Conservation (phyloP, 2,797 vertebrate species). For the Lepilemur septentrionalis region DNA sequence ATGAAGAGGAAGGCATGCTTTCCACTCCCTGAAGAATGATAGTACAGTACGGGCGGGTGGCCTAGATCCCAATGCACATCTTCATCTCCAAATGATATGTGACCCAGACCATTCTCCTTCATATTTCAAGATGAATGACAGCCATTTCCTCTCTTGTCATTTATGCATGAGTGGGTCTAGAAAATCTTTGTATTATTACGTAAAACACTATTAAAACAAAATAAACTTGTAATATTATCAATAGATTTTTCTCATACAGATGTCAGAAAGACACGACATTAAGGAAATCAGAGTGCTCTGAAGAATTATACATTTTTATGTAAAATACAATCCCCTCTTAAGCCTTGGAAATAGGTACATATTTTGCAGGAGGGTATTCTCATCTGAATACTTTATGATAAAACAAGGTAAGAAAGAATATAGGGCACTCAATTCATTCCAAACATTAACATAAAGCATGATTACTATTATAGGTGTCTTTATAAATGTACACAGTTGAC, state of each 20-base stretch:
- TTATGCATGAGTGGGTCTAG: not conserved
- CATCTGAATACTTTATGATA: not conserved
- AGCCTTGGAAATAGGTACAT: not conserved
- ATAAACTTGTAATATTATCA: not conserved
- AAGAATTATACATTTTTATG: not conserved
- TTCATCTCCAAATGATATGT: not conserved
- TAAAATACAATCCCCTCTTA: not conserved
- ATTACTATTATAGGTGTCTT: not conserved
- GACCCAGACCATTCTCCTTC: not conserved
- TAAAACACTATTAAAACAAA: constrained; percentile 4
- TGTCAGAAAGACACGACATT: not conserved
- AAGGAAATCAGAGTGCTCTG: not conserved
- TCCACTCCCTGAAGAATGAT: not conserved
- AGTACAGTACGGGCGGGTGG: not conserved
- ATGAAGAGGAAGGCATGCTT: not conserved
- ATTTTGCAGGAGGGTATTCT: not conserved
- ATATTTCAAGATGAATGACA: not conserved
- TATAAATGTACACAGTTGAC: not conserved
- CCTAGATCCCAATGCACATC: not conserved
- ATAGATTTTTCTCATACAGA: not conserved
- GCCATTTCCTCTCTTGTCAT: not conserved
- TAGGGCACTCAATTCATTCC: not conserved
- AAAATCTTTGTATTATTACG: not conserved
- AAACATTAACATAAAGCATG: not conserved
- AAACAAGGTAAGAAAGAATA: not conserved